Evolutionary conservation across 1,140 invertebrate species (phyloP).

Genomic region (Augochlora pura): DNA sequence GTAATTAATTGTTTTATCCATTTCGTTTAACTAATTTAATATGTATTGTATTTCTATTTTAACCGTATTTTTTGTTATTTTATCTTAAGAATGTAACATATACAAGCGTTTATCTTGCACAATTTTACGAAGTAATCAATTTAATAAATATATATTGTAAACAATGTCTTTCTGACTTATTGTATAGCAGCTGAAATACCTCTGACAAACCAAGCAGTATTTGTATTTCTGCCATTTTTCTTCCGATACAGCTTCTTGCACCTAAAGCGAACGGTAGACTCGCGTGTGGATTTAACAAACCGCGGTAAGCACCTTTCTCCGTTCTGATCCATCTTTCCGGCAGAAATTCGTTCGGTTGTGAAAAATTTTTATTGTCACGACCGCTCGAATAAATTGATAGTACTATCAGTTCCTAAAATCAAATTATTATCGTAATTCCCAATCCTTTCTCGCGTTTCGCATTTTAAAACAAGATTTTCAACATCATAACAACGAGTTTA

Average conservation of each 20-base stretch:
- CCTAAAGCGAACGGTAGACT: constrained; percentile 92
- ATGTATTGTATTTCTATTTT: background rate
- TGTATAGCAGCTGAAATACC: constrained; percentile 74
- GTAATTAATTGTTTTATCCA: background rate
- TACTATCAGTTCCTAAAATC: constrained; percentile 85
- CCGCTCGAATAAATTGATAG: constrained; percentile 91
- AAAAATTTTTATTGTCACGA: constrained; percentile 86
- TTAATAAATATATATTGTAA: background rate
- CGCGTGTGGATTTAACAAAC: constrained; percentile 83
- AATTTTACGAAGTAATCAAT: background rate
- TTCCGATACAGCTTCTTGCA: constrained; percentile 90
- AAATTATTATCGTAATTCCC: background rate
- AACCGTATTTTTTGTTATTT: background rate
- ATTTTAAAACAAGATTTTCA: background rate
- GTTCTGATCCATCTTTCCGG: constrained; percentile 89
- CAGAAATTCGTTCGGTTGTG: constrained; percentile 84
- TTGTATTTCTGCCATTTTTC: constrained; percentile 88
- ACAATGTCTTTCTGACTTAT: no score
- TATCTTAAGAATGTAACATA: background rate
- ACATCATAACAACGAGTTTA: constrained; percentile 33
- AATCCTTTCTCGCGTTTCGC: background rate
- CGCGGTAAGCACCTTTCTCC: constrained; percentile 76
- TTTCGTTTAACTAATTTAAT: background rate
- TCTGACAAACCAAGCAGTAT: constrained; percentile 84
- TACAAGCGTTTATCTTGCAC: background rate